Evolutionary conservation across 35 echinoderm and acorn worm genomes (phyloP), one percentile per base, ranked within the genome.

Genomic region (Eucidaris tribuloides): DNA sequence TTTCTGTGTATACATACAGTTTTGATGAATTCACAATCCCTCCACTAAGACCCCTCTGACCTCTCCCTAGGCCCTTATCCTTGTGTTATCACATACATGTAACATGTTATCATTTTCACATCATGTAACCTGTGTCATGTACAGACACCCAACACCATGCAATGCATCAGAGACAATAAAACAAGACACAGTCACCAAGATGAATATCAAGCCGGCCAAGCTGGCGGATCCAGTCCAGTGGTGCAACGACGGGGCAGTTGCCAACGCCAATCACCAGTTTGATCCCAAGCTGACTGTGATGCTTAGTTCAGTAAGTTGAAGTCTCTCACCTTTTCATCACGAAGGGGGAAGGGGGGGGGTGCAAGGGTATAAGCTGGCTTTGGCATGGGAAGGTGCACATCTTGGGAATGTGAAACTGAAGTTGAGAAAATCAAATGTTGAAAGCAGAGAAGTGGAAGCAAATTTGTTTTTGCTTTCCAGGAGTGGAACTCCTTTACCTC

Each of bases 251-350:
- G 91, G 91, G 30, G 76, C 81, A 55, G 59, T 88, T 30, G 83
- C 76, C 19, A 62, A 80, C n/a, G 60, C 85, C 32, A 42, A 88
- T 44, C 86, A 88, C 60, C 56, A 76, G 35, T 87, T 88, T 88
- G 85, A 93, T 71, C 91, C 91, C 7, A 81, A 64, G 7, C 85
- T 93, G 0, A 93, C 91, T 62, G 65, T 88, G 3, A 93, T 93
- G 91, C 72, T 93, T 7, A 88, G 85, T 29, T 42, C 85, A 32
- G 91, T 93, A 93, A 88, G 91, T 88, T 23, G 14, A 17, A 19
- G 11, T 17, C 30, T 11, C 27, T 14, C 27, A 11, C 29, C 62
- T 14, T 14, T 66, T 19, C 9, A 14, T 66, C 7, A 11, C 7
- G 9, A 14, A 14, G 7, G 11, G 9, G 7, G 14, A 19, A 66